Percentiles rank a stretch among this genome's conserved stretches.
Conservation (phyloP, 2,113 vertebrate genomes). For the Spizaetus ornatus region DNA sequence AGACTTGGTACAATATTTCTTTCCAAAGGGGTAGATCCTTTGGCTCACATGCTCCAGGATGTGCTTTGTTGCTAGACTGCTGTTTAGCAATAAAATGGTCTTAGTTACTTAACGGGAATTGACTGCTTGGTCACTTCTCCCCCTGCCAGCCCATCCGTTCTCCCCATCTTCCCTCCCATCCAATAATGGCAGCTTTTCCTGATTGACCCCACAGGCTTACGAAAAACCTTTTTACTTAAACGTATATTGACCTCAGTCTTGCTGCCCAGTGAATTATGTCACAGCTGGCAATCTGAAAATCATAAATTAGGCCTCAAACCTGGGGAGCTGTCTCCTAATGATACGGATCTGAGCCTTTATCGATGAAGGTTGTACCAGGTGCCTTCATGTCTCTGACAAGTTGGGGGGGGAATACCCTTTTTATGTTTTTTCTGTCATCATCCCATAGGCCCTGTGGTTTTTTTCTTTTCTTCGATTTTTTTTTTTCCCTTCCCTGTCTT, state of each 20-base stretch:
- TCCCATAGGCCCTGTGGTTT: neutral
- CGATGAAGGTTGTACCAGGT: neutral
- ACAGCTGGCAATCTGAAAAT: conserved; percentile 55
- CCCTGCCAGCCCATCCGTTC: neutral
- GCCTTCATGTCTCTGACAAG: conserved; percentile 1
- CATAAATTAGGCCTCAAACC: conserved; percentile 65
- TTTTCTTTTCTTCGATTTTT: neutral
- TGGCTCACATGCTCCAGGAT: neutral
- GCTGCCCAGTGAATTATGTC: conserved; percentile 71
- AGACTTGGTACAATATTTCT: neutral
- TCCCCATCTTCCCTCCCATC: neutral
- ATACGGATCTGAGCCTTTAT: neutral
- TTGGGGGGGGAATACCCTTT: neutral
- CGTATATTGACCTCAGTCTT: conserved; percentile 72
- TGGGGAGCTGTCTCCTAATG: conserved; percentile 56
- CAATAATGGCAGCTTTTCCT: conserved; percentile 42
- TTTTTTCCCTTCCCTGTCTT: neutral
- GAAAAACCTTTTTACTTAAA: conserved; percentile 78
- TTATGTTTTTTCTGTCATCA: neutral
- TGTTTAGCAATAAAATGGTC: conserved; percentile 32
- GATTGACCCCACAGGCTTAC: conserved; percentile 63
- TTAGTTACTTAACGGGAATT: conserved; percentile 55
- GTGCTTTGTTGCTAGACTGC: neutral
- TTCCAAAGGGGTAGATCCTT: neutral
- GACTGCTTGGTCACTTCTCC: neutral